Percentiles rank a stretch among this genome's conserved stretches.
Conservation (phyloP, 2,797 vertebrate genomes). For the Mormyrus proboscirostris region DNA sequence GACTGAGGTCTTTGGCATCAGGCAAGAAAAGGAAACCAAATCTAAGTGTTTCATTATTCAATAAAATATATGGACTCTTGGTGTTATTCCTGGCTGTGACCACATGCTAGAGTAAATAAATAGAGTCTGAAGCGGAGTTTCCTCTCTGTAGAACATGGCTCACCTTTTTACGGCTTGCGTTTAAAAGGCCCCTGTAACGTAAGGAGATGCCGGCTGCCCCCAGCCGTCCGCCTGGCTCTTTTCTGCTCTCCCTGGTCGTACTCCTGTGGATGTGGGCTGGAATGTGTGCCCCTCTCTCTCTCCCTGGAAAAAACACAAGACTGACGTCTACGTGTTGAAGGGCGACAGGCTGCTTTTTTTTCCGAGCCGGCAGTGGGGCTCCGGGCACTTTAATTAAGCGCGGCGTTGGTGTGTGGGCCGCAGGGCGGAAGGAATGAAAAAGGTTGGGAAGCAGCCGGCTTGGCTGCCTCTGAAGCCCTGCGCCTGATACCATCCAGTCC, state of each 20-base stretch:
- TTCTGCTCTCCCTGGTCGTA: neutral
- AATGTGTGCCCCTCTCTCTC: neutral
- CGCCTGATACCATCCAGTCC: neutral
- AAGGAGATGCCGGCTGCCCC: neutral
- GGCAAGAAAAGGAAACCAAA: constrained; percentile 17
- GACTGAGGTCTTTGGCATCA: constrained; percentile 6
- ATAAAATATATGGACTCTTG: constrained; percentile 12
- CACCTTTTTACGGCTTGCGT: neutral
- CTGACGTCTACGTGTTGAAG: neutral
- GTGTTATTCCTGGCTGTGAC: constrained; percentile 12
- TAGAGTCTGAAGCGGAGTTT: neutral
- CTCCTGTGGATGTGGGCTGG: neutral
- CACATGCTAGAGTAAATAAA: constrained; percentile 17
- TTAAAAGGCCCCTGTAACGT: neutral
- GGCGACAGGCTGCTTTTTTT: neutral
- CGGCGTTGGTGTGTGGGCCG: neutral
- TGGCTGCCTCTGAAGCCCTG: neutral
- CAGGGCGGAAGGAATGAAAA: neutral
- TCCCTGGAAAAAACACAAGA: neutral
- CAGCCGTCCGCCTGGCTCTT: neutral
- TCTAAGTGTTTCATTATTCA: constrained; percentile 16
- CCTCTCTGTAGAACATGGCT: neutral
- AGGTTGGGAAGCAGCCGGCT: neutral
- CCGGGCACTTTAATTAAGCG: neutral
- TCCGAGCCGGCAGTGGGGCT: neutral